Evolutionary conservation across 2,888 invertebrate species (phyloP).

Genomic region (Odontocerum albicorne): DNA sequence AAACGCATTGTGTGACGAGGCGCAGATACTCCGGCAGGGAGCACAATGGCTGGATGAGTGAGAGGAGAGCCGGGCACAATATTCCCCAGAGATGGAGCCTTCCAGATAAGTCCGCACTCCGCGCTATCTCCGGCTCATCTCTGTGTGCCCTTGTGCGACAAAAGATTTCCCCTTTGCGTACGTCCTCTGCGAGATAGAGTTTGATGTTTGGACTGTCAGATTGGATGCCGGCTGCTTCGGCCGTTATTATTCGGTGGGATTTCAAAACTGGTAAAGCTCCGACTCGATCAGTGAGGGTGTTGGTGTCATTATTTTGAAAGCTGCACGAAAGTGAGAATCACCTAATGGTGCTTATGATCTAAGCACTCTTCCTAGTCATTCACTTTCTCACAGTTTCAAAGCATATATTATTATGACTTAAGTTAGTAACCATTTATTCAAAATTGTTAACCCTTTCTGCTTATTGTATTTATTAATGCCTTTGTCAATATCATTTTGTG

Average conservation of each 20-base stretch:
- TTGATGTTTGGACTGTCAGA: slow-evolving; percentile 32
- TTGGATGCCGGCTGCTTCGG: slow-evolving; percentile 22
- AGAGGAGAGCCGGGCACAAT: slow-evolving; percentile 21
- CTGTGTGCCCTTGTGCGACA: slow-evolving; percentile 27
- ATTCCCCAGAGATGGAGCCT: slow-evolving; percentile 24
- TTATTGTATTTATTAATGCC: no score
- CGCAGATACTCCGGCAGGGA: slow-evolving; percentile 1
- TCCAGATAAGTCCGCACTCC: slow-evolving; percentile 31
- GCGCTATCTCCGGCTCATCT: slow-evolving; percentile 28
- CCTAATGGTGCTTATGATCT: no score
- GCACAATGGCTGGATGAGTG: slow-evolving; percentile 15
- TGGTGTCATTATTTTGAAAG: slow-evolving; percentile 14
- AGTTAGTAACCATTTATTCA: no score
- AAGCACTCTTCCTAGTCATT: no score
- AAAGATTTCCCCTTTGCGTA: slow-evolving; percentile 24
- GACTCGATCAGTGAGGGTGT: slow-evolving; percentile 12
- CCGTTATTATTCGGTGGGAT: slow-evolving; percentile 13
- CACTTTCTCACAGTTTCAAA: no score
- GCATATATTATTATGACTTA: no score
- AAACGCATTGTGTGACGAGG: slow-evolving; percentile 23
- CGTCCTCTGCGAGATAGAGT: slow-evolving; percentile 26
- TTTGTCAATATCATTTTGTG: no score
- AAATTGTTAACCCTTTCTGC: no score
- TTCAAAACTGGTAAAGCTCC: slow-evolving; percentile 14
- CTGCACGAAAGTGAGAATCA: slow-evolving; percentile 9